A percentile compares a stretch with the other conserved stretches of the same genome.
These are phyloP conservation scores for Hipparchia sbordonii DNA, from an alignment of 2,888 invertebrate genomes.

Conservation along the genomic window DNA sequence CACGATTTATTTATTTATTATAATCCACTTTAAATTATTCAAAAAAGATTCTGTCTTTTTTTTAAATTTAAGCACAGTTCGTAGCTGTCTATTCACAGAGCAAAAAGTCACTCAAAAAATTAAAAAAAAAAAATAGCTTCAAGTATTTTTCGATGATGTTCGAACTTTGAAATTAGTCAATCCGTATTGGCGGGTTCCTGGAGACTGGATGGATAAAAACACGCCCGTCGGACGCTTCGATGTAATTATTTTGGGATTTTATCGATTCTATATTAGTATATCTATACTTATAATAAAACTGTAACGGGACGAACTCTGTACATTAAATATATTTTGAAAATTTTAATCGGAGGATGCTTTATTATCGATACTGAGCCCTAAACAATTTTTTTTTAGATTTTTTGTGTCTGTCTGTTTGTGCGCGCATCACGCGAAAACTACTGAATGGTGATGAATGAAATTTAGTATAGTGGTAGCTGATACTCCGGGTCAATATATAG, in stretches of 20 bases:
- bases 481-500: too few species aligned
- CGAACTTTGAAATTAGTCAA: conserved; percentile 30
- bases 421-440: too few species aligned
- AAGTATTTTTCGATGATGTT: conserved; percentile 21
- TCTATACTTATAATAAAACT: neutral
- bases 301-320: too few species aligned
- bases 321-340: too few species aligned
- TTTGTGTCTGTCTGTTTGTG: too few species aligned
- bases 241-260: conserved; percentile 39
- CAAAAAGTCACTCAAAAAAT: neutral
- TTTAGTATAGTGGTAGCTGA: too few species aligned
- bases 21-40: neutral
- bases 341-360: too few species aligned
- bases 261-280: conserved; percentile 29
- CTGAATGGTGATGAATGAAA: too few species aligned
- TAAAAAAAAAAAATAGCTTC: neutral
- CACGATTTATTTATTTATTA: neutral
- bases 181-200: conserved; percentile 34
- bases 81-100: neutral
- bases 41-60: neutral
- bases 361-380: too few species aligned
- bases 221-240: conserved; percentile 34
- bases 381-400: too few species aligned
- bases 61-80: neutral
- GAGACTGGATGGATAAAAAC: conserved; percentile 35